A percentile compares a stretch with the other conserved stretches of the same genome.
Conservation (phyloP, 92 coral and sea anemone species). For the Phymanthus crucifer region DNA sequence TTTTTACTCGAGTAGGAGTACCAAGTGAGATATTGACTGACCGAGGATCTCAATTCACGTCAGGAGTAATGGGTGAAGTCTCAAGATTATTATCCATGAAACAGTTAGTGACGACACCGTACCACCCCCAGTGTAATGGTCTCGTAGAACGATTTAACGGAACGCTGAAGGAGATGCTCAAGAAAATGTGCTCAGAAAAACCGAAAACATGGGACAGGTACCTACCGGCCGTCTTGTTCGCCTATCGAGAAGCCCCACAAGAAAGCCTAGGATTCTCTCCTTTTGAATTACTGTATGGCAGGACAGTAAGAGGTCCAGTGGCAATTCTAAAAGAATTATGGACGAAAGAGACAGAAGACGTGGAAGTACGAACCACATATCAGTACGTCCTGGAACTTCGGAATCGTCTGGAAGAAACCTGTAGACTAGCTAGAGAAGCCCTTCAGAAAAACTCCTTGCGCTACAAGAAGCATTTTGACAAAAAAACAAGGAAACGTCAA, state of each 20-base stretch:
- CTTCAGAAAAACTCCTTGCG: neutral
- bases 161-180: constrained; percentile 22
- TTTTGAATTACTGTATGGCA: constrained; percentile 29
- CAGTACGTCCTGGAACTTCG: constrained; percentile 8
- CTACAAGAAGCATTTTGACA: constrained; percentile 16
- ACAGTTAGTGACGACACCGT: neutral
- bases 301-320: constrained; percentile 17
- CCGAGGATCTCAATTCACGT: constrained; percentile 38
- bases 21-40: constrained; percentile 48
- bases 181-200: constrained; percentile 40
- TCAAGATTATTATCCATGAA: neutral
- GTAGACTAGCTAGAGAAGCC: neutral
- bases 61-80: constrained; percentile 13
- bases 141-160: constrained; percentile 3
- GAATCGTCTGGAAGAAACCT: constrained; percentile 11
- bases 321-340: constrained; percentile 8
- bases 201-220: constrained; percentile 48
- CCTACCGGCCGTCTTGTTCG: constrained; percentile 39
- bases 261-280: constrained; percentile 24
- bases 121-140: constrained; percentile 7
- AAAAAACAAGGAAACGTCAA: constrained; percentile 9
- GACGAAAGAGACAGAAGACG: constrained; percentile 14
- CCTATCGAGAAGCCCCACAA: constrained; percentile 25
- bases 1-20: constrained; percentile 40
- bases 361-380: constrained; percentile 16